phyloP scores from a whole-genome alignment of 2,113 vertebrate genomes.

The Dasyornis broadbenti region DNA sequence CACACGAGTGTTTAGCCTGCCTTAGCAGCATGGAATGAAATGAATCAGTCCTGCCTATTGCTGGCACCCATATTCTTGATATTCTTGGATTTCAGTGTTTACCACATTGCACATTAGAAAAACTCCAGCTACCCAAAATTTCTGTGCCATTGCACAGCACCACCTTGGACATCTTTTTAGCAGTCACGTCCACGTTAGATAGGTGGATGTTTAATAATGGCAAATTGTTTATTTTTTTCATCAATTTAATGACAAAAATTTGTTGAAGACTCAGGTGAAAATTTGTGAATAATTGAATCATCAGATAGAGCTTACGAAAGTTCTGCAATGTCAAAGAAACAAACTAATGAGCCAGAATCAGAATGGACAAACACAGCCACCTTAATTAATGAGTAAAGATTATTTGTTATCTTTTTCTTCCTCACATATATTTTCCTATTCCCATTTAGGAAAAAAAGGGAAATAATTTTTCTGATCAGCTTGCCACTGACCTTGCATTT shows the following conservation, averaged over 20 bases:
- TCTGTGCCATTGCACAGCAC: background rate
- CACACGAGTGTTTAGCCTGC: background rate
- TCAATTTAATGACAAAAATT: background rate
- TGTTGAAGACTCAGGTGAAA: background rate
- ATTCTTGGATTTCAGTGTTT: background rate
- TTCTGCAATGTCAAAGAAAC: background rate
- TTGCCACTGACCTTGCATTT: background rate
- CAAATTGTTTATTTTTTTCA: background rate
- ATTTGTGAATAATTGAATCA: background rate
- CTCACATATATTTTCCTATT: background rate
- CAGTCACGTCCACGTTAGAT: accelerated
- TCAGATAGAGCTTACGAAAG: background rate
- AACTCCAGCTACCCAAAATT: background rate
- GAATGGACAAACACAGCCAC: background rate
- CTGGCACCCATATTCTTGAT: background rate
- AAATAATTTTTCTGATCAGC: background rate
- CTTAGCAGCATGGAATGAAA: background rate
- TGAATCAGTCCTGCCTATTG: background rate
- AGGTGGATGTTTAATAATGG: background rate
- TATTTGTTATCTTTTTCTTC: background rate
- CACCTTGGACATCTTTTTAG: background rate
- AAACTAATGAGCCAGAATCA: background rate
- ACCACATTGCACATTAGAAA: background rate
- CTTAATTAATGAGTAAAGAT: background rate
- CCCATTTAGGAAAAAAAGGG: background rate